Base-by-base conservation (phyloP, 2,888 invertebrate genomes). In the Megaustenia siamemsis region DNA sequence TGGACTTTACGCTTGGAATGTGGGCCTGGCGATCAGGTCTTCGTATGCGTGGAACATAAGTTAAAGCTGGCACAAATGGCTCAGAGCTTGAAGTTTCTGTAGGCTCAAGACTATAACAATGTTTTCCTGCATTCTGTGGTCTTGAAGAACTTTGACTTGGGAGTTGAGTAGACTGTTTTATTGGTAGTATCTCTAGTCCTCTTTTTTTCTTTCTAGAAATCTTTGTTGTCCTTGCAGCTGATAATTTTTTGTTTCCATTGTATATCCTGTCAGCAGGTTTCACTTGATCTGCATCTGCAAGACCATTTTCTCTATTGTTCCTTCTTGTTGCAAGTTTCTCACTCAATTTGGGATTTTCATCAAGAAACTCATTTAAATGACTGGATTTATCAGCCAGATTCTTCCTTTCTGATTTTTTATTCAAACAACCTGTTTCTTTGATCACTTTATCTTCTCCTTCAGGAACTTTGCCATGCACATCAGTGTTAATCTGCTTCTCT, bases 1-100 rank as follows among this genome's bases (percentile, higher is more conserved):
- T 68, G 32, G 43, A 60, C 60, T 56, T 79, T 63, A 60, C 28
- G 5, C 43, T 56, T n/a, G 78, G 78, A n/a, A 78, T 69, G 21
- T 18, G 71, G n/a, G 40, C 35, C 32, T 69, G 69, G 2, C 84
- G 40, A 73, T 80, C 80, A 38, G 84, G 80, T 24, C 71, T 18
- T 18, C 69, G 71, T 15, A 43, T 32, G 43, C 43, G 38, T n/a
- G 60, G 43, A 2, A 38, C 2, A 21, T 38, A 32, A 0, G 24
- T 32, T 38, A 73, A 12, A 32, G 71, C 73, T 28, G 82, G 73
- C 60, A 82, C 82, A 40, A 21, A 43, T 0, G 56, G 21, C 28
- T 76, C 76, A 49, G 45, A 18, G 28, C n/a, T 56, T 43, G 40
- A 18, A 38, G 53, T 69, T 49, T 12, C 43, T 78, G 43, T 12